Conservation (phyloP, 2,797 vertebrate genomes). For the Benthosema pterotum region DNA sequence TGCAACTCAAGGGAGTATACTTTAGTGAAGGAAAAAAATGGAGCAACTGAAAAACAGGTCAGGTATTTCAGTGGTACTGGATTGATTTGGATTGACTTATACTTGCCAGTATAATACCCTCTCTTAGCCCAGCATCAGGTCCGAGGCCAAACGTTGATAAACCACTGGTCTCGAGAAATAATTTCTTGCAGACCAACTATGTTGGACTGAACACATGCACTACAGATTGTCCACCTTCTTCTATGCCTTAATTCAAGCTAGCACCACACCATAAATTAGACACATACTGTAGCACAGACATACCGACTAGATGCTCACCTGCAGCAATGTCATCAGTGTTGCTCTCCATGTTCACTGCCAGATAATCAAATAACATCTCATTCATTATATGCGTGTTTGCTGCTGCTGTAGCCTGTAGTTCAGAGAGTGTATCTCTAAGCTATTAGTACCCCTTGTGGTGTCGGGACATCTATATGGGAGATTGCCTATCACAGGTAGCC, state of each 20-base stretch:
- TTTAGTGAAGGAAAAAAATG: too few species aligned
- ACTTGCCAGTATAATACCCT: too few species aligned
- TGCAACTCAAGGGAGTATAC: too few species aligned
- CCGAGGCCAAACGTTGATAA: too few species aligned
- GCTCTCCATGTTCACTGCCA: neutral
- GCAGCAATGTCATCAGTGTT: slow-evolving; percentile 27
- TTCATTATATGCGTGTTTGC: neutral
- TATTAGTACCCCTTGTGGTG: slow-evolving; percentile 11
- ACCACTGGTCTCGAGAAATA: too few species aligned
- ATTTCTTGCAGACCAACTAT: too few species aligned
- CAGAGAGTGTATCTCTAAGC: neutral
- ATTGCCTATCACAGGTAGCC: slow-evolving; percentile 7
- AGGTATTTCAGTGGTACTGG: too few species aligned
- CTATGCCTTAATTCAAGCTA: neutral
- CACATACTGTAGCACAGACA: slow-evolving; percentile 10
- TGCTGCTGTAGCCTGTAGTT: neutral
- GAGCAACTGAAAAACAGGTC: too few species aligned
- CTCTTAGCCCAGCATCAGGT: too few species aligned
- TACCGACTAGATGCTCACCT: slow-evolving; percentile 16
- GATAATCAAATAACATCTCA: slow-evolving; percentile 6
- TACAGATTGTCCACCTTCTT: too few species aligned
- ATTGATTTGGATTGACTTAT: too few species aligned
- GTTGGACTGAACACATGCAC: too few species aligned
- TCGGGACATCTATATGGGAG: slow-evolving; percentile 2
- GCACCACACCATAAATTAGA: neutral